Percentiles rank a stretch among this genome's conserved stretches.
phyloP scores from a whole-genome alignment of 2,797 vertebrate species.

The Enteromius viviparus region DNA sequence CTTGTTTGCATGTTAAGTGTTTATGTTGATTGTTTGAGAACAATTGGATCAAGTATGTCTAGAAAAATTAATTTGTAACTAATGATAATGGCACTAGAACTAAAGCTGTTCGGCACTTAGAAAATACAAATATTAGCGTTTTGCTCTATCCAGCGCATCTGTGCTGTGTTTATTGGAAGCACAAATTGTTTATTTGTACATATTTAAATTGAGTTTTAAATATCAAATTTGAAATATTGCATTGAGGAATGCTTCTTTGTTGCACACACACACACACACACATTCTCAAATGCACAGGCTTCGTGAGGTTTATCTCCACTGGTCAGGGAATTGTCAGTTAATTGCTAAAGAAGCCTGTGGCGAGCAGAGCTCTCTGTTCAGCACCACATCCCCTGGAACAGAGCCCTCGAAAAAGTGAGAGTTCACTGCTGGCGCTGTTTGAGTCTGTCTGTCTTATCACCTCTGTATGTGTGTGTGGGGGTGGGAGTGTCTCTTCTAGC shows the following conservation, averaged over 20 bases:
- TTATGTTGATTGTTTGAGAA: slow-evolving; percentile 36
- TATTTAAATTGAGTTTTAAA: slow-evolving; percentile 10
- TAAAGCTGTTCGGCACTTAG: slow-evolving; percentile 34
- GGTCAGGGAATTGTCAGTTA: slow-evolving; percentile 36
- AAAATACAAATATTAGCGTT: slow-evolving; percentile 18
- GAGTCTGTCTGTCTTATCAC: slow-evolving; percentile 15
- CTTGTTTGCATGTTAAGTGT: slow-evolving; percentile 75
- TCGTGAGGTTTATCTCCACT: slow-evolving; percentile 1
- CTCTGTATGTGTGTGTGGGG: slow-evolving; percentile 5
- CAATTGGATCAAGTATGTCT: slow-evolving; percentile 45
- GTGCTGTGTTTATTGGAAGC: slow-evolving; percentile 21
- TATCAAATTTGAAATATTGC: background rate
- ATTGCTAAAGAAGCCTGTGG: slow-evolving; percentile 23
- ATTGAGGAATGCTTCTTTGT: background rate
- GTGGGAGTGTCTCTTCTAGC: slow-evolving; percentile 24
- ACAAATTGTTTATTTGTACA: slow-evolving; percentile 2
- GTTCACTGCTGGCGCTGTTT: background rate
- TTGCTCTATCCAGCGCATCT: slow-evolving; percentile 25
- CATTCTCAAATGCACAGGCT: background rate
- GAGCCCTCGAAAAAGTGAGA: slow-evolving; percentile 2
- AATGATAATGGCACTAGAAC: slow-evolving; percentile 39
- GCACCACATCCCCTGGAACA: slow-evolving; percentile 23
- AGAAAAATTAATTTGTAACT: slow-evolving; percentile 35
- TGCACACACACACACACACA: background rate
- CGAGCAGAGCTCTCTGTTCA: slow-evolving; percentile 6